Conservation (phyloP, 2,797 vertebrate species). For the Peromyscus eremicus region DNA sequence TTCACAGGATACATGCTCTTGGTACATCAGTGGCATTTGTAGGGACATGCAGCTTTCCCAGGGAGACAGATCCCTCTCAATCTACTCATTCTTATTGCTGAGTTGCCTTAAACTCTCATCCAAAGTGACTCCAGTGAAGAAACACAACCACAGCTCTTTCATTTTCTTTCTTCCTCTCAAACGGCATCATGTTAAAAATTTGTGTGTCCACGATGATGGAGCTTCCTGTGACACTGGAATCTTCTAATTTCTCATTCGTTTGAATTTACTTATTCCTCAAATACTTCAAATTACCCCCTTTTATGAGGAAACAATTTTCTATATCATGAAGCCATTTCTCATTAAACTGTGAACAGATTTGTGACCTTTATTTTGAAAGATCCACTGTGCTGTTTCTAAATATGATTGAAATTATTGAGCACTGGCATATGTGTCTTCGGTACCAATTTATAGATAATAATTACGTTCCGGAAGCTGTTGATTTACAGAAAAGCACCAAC, state of each 20-base stretch:
- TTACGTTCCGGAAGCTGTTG: conserved; percentile 29
- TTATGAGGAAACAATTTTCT: conserved; percentile 35
- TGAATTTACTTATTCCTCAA: conserved; percentile 53
- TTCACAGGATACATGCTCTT: not conserved
- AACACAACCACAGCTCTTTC: not conserved
- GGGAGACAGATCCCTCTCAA: not conserved
- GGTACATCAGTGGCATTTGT: not conserved
- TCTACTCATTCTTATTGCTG: not conserved
- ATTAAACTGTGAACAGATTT: conserved; percentile 50
- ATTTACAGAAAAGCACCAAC: conserved; percentile 32
- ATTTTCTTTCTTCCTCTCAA: not conserved
- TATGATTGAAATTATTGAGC: conserved; percentile 41
- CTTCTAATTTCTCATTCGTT: conserved; percentile 58
- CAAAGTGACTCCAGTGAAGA: conserved; percentile 13
- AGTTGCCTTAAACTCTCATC: not conserved
- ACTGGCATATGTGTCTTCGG: conserved; percentile 4
- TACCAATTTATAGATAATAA: conserved; percentile 50
- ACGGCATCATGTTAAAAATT: conserved; percentile 43
- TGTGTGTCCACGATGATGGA: conserved; percentile 14
- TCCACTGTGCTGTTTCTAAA: conserved; percentile 43
- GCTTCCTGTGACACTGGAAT: not conserved
- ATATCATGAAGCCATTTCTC: conserved; percentile 55
- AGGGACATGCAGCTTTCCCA: not conserved
- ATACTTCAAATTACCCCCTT: conserved; percentile 13
- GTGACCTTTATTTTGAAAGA: conserved; percentile 70